Conservation (phyloP, 2,888 invertebrate species). For the Hirtodrosophila histrioides region DNA sequence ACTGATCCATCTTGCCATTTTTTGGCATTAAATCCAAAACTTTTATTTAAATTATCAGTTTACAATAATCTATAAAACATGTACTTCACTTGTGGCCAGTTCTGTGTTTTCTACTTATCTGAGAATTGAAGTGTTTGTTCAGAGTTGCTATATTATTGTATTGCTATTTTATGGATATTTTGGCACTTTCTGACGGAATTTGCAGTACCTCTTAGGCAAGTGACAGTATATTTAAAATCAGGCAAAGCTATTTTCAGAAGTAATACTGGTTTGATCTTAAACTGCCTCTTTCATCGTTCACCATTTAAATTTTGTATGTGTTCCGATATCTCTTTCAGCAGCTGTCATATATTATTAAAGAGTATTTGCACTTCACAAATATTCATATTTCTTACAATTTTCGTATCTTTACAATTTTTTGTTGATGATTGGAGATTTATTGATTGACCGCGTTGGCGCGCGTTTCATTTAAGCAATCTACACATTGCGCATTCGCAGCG, state of each 20-base stretch:
- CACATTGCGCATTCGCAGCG: slow-evolving; percentile 69
- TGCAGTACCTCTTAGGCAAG: no score
- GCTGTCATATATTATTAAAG: background rate
- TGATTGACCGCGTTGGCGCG: slow-evolving; percentile 63
- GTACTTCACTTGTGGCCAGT: no score
- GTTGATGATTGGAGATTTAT: slow-evolving; percentile 61
- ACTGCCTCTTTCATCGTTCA: background rate
- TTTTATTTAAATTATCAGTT: no score
- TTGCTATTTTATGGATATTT: no score
- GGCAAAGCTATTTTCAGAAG: background rate
- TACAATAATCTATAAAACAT: background rate
- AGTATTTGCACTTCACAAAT: slow-evolving; percentile 17
- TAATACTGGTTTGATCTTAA: background rate
- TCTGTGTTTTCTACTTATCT: no score
- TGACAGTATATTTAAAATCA: no score
- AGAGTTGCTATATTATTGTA: no score
- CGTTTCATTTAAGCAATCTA: slow-evolving; percentile 43
- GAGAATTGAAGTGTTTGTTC: no score
- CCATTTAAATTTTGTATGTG: background rate
- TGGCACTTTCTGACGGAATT: no score
- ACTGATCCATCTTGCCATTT: background rate
- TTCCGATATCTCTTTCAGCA: background rate
- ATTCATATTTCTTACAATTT: slow-evolving; percentile 1
- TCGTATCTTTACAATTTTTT: slow-evolving; percentile 24
- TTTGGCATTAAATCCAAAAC: background rate